A percentile compares a stretch with the other conserved stretches of the same genome.
Conservation (phyloP, 2,888 invertebrate genomes). For the Mesoligia furuncula region DNA sequence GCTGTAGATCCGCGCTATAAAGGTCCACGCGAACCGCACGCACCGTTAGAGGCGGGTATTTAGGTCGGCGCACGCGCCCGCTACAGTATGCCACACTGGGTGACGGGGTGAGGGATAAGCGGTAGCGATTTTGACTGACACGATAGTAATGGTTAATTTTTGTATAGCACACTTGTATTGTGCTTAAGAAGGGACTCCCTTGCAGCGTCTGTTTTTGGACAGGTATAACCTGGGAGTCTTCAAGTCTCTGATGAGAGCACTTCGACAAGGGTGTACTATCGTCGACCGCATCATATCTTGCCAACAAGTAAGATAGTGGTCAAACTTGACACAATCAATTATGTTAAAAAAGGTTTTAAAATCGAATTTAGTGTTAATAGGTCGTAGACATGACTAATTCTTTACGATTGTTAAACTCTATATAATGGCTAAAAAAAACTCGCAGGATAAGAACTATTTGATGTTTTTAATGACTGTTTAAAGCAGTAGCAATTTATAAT, state of each 20-base stretch:
- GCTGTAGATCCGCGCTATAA: slow-evolving; percentile 72
- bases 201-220: not conserved
- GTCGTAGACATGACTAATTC: not conserved
- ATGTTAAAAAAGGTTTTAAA: not conserved
- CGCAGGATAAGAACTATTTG: not conserved
- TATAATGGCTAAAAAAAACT: not conserved
- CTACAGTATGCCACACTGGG: slow-evolving; percentile 80
- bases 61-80: slow-evolving; percentile 84
- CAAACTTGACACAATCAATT: not conserved
- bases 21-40: slow-evolving; percentile 78
- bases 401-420: not conserved
- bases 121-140: slow-evolving; percentile 46
- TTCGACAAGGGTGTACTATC: not conserved
- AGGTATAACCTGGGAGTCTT: not conserved
- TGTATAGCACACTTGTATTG: not conserved
- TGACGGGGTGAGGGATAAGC: slow-evolving; percentile 46
- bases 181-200: not conserved
- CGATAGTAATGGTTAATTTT: not conserved
- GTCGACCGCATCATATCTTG: not conserved
- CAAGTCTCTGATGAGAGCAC: not conserved
- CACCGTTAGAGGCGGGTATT: slow-evolving; percentile 86
- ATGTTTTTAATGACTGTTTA: not conserved
- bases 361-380: not conserved
- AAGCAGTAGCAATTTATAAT: slow-evolving; percentile 17
- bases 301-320: not conserved